Evolutionary conservation across 2,888 invertebrate genomes (phyloP).

Genomic region (Orchesellides sinensis): DNA sequence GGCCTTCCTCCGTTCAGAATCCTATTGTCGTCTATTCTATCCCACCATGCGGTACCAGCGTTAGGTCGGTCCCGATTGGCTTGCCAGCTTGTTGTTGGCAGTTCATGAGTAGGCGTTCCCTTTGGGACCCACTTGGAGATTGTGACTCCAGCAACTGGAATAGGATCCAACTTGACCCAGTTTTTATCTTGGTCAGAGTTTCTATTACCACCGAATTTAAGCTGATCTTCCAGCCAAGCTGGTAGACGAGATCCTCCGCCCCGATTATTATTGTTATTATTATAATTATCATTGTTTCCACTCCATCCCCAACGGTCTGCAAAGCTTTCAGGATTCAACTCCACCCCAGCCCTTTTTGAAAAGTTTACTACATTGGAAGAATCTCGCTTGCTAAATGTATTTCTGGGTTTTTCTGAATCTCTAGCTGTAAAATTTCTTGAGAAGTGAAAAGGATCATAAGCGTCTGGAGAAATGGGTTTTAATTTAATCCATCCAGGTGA

Average conservation of each 20-base stretch:
- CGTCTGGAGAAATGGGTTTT: conserved; percentile 65
- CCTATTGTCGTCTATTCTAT: conserved; percentile 54
- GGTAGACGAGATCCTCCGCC: conserved; percentile 69
- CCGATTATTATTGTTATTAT: conserved; percentile 13
- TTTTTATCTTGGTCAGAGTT: conserved; percentile 58
- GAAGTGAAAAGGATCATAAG: conserved; percentile 70
- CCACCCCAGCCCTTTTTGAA: conserved; percentile 69
- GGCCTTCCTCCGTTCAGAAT: conserved; percentile 27
- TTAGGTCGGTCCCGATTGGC: conserved; percentile 63
- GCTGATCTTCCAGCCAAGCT: conserved; percentile 70
- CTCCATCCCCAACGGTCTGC: conserved; percentile 72
- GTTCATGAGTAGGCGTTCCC: conserved; percentile 68
- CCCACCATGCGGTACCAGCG: conserved; percentile 63
- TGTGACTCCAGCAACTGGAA: conserved; percentile 71
- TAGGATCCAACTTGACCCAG: conserved; percentile 74
- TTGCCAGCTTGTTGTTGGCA: conserved; percentile 73
- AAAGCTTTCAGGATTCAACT: conserved; percentile 73
- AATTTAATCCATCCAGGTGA: conserved; percentile 71
- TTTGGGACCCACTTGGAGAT: conserved; percentile 75
- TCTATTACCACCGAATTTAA: conserved; percentile 39
- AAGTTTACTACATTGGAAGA: conserved; percentile 38
- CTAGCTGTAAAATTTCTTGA: conserved; percentile 15
- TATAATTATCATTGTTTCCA: conserved; percentile 16
- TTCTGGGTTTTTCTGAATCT: background rate
- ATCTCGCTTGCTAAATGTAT: conserved; percentile 42